phyloP scores from a whole-genome alignment of 2,113 vertebrate genomes.

The Corvus hawaiiensis region DNA sequence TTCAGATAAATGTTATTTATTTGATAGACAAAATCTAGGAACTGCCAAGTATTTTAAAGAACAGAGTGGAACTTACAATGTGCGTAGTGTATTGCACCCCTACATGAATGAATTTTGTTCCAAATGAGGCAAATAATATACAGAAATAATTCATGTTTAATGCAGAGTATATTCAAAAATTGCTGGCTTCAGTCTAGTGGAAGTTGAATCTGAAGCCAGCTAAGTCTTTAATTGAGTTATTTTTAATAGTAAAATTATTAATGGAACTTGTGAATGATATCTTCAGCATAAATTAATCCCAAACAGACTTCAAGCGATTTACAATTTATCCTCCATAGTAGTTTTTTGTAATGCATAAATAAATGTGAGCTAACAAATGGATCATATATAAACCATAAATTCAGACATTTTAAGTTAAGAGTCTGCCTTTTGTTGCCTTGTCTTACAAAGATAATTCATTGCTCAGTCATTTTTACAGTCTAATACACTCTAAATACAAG shows the following conservation, averaged over 20 bases:
- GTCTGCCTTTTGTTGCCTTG: conserved; percentile 23
- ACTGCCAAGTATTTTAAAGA: neutral
- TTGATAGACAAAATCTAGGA: neutral
- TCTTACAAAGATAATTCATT: conserved; percentile 12
- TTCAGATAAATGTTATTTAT: neutral
- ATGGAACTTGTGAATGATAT: neutral
- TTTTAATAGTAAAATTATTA: conserved; percentile 36
- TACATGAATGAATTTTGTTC: neutral
- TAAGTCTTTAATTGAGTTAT: neutral
- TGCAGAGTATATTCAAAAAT: neutral
- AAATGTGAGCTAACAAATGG: conserved; percentile 1
- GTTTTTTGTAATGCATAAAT: conserved; percentile 22
- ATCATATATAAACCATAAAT: conserved; percentile 6
- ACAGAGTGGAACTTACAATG: neutral
- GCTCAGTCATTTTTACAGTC: conserved; percentile 14
- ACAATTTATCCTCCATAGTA: neutral
- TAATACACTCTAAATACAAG: neutral
- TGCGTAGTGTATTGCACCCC: accelerated
- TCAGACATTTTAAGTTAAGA: conserved; percentile 28
- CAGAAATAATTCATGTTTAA: neutral
- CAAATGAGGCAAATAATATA: neutral
- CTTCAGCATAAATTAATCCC: neutral
- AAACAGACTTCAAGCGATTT: neutral
- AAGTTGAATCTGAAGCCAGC: neutral
- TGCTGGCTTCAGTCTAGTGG: neutral